Evolutionary conservation across 2,888 invertebrate genomes (phyloP).

Genomic region (Ectobius pallidus): DNA sequence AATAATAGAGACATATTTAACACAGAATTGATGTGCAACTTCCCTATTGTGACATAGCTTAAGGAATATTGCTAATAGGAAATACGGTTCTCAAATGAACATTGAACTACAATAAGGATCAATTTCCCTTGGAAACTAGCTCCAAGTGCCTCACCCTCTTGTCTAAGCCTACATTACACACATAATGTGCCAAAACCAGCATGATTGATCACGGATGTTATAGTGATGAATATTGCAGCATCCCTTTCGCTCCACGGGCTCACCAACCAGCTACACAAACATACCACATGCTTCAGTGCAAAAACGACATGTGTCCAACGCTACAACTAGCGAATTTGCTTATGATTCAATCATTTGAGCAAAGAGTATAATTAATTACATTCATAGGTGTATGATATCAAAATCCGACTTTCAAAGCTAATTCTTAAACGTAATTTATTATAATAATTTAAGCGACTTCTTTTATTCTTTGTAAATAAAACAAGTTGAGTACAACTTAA

Average conservation of each 20-base stretch:
- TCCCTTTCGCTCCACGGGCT: neutral
- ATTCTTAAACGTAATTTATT: too few species aligned
- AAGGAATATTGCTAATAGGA: constrained; percentile 5
- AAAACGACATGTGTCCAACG: neutral
- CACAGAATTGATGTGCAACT: neutral
- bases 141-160: neutral
- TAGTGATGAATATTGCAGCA: constrained; percentile 3
- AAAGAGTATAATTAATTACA: too few species aligned
- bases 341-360: too few species aligned
- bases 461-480: too few species aligned
- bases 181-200: constrained; percentile 19
- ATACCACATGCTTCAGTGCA: neutral
- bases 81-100: constrained; percentile 16
- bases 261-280: neutral
- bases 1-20: too few species aligned
- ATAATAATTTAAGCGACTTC: too few species aligned
- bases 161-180: neutral
- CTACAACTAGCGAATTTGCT: too few species aligned
- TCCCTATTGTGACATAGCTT: neutral
- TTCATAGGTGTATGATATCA: too few species aligned
- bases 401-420: too few species aligned
- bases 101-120: constrained; percentile 13
- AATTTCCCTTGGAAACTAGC: constrained; percentile 16
- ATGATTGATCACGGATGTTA: constrained; percentile 25
- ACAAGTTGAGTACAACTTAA: too few species aligned